Percentiles rank a stretch among this genome's conserved stretches.
Evolutionary conservation across 2,888 invertebrate genomes (phyloP).

Genomic region (Nipponacmea schrenckii): DNA sequence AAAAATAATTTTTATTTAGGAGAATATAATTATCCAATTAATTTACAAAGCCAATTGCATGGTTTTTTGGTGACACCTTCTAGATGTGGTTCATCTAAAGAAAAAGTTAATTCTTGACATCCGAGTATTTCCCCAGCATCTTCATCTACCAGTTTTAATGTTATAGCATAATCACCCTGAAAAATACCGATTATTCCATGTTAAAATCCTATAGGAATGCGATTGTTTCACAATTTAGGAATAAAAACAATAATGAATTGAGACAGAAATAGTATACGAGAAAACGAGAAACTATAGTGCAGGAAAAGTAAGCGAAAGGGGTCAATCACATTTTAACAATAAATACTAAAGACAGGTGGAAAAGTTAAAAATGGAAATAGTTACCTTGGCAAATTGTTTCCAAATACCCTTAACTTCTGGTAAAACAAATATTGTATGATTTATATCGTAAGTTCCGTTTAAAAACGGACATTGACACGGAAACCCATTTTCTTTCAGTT

Average conservation of each 20-base stretch:
- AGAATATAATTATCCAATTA: not conserved
- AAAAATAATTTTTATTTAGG: too few species aligned
- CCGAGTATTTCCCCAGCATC: not conserved
- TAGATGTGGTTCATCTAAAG: not conserved
- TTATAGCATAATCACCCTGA: not conserved
- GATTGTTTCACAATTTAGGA: too few species aligned
- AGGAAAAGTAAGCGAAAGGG: too few species aligned
- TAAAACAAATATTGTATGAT: not conserved
- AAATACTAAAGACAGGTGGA: not conserved
- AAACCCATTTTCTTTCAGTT: slow-evolving; percentile 18
- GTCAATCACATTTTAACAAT: not conserved
- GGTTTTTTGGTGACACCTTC: not conserved
- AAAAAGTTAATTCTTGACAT: not conserved
- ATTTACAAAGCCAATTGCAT: not conserved
- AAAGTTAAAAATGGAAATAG: too few species aligned
- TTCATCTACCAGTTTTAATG: not conserved
- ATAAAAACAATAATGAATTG: too few species aligned
- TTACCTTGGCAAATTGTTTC: not conserved
- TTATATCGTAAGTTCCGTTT: not conserved
- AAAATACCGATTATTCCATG: not conserved
- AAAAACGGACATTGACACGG: slow-evolving; percentile 23
- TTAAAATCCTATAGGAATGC: too few species aligned
- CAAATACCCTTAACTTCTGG: not conserved
- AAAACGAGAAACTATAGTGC: too few species aligned
- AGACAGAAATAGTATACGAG: too few species aligned